phyloP scores from a whole-genome alignment of 2,888 invertebrate genomes.

The Dusona sp. region DNA sequence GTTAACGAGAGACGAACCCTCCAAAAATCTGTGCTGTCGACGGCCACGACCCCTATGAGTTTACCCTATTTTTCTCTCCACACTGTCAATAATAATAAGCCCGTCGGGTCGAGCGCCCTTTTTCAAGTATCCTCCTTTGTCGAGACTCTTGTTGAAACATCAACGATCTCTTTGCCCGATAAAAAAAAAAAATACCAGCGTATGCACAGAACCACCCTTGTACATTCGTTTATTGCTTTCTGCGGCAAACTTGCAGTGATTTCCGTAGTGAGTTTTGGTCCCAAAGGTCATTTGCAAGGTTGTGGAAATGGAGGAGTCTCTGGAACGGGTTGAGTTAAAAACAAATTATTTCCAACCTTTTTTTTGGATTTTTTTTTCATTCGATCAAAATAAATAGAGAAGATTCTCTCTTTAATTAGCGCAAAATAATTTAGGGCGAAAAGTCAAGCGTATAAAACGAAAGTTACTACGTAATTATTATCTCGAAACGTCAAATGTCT shows the following conservation, averaged over 20 bases:
- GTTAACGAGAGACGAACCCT: constrained; percentile 69
- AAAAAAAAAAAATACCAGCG: constrained; percentile 47
- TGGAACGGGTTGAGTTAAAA: background rate
- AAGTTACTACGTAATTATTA: background rate
- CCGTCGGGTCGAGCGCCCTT: constrained; percentile 64
- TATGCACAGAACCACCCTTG: constrained; percentile 38
- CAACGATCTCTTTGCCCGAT: constrained; percentile 64
- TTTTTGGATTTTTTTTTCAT: background rate
- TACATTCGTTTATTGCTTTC: constrained; percentile 65
- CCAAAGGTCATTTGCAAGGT: background rate
- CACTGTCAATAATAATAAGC: constrained; percentile 69
- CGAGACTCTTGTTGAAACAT: constrained; percentile 68
- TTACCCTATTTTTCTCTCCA: constrained; percentile 38
- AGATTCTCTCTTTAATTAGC: background rate
- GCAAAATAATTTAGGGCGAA: background rate
- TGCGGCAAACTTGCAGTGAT: constrained; percentile 27
- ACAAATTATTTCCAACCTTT: background rate
- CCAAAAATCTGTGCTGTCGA: constrained; percentile 69
- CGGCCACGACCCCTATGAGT: constrained; percentile 54
- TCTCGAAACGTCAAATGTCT: background rate
- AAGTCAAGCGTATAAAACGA: background rate
- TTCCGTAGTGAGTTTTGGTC: constrained; percentile 47
- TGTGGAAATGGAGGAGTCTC: background rate
- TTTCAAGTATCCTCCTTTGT: constrained; percentile 66
- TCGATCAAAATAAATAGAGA: background rate